Evolutionary conservation across 2,113 vertebrate genomes (phyloP).

Genomic region (Excalfactoria chinensis): DNA sequence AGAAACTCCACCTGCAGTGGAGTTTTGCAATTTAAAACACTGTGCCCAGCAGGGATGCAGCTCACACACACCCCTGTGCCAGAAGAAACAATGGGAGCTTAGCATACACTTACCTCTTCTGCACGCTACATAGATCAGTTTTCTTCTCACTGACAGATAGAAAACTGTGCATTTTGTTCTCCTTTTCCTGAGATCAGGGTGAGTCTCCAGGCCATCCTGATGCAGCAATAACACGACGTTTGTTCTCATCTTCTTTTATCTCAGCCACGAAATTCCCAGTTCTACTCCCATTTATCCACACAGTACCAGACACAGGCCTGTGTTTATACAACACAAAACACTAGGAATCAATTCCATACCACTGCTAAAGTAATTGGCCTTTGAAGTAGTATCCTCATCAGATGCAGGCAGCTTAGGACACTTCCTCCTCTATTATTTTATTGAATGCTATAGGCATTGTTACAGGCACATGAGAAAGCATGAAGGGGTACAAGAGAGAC

Average conservation of each 20-base stretch:
- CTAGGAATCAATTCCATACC: neutral
- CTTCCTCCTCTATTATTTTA: neutral
- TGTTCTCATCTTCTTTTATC: neutral
- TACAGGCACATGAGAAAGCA: neutral
- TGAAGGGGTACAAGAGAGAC: neutral
- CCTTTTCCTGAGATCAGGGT: neutral
- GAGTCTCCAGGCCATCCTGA: neutral
- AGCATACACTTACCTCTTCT: neutral
- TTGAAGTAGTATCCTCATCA: accelerated
- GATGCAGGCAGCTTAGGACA: neutral
- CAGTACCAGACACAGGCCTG: neutral
- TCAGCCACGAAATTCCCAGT: neutral
- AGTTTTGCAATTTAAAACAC: neutral
- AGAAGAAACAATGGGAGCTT: neutral
- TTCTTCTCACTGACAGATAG: neutral
- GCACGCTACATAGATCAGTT: neutral
- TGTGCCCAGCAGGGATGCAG: accelerated
- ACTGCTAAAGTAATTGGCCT: neutral
- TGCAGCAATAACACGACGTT: neutral
- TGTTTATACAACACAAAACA: neutral
- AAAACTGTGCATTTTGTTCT: neutral
- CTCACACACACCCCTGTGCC: neutral
- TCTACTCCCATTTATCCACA: neutral
- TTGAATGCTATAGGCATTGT: neutral
- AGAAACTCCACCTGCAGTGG: neutral